Evolutionary conservation across 2,888 invertebrate genomes (phyloP), one percentile per base, ranked within the genome.

Genomic region (Melanostoma scalare): DNA sequence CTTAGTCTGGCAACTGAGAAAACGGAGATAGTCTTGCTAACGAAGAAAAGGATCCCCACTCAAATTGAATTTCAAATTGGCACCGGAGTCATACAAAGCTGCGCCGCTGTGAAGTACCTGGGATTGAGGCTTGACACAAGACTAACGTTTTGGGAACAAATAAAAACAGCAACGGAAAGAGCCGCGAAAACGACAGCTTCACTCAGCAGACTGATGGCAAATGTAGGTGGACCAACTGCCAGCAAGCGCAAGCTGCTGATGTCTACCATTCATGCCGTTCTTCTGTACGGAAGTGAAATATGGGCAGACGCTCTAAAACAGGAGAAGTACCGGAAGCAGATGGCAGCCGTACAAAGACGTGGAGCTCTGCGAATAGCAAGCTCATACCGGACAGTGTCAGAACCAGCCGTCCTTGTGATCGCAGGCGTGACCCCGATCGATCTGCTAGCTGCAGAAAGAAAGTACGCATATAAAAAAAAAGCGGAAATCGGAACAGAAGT

Each of bases 91-190:
- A 56, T 56, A n/a, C n/a, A 20, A 10, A 38, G 56, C 40, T 5
- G 40, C 10, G 56, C 4, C 1, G 56, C 56, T 9, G 56, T 56
- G 40, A 56, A 40, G 40, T 56, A 56, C 40, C 10, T 56, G 56
- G 38, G 56, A 56, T 38, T 56, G 36, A 38, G 40, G 38, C 56
- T 38, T 20, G 56, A 56, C 38, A 56, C 6, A 40, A 56, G 40
- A 30, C 56, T 56, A 38, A 56, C 38, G 10, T 56, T 20, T n/a
- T 38, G 56, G 56, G 30, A 52, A 52, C 50, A 52, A 30, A 52
- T 52, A 52, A 52, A 35, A 20, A 20, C 20, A 20, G 20, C 20
- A 20, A 20, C 20, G 20, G 20, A 20, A 20, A 20, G 20, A 20
- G 20, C 20, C 20, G 20, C 20, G 20, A 20, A 20, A 20, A 20